phyloP scores from a whole-genome alignment of 2,797 vertebrate species.

The Hylomyscus alleni region DNA sequence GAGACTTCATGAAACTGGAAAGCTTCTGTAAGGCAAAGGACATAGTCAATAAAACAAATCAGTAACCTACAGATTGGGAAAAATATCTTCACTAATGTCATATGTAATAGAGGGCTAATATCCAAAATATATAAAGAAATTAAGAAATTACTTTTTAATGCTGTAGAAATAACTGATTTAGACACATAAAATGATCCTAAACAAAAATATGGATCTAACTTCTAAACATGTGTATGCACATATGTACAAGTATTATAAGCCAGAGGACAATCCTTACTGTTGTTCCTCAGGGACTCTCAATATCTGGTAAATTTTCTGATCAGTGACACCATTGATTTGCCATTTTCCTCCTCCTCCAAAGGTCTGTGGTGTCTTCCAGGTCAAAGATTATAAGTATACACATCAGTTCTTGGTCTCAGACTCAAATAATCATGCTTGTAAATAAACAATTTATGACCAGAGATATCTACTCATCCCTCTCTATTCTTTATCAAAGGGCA shows the following conservation, averaged over 20 bases:
- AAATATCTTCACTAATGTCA: too few species aligned
- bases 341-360: not conserved
- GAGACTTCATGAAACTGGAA: too few species aligned
- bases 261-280: not conserved
- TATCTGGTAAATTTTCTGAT: not conserved
- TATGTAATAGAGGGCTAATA: too few species aligned
- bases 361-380: not conserved
- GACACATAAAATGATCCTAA: not conserved
- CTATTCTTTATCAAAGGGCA: conserved; percentile 4
- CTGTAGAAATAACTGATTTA: not conserved
- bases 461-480: not conserved
- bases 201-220: not conserved
- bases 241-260: not conserved
- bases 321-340: not conserved
- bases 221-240: not conserved
- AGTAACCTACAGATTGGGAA: too few species aligned
- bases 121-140: too few species aligned
- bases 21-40: too few species aligned
- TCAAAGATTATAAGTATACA: not conserved
- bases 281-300: not conserved
- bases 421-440: not conserved
- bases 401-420: not conserved
- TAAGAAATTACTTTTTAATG: not conserved
- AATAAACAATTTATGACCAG: not conserved
- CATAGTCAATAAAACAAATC: too few species aligned